phyloP scores from a whole-genome alignment of 1,140 invertebrate genomes.

The Eueides isabella region DNA sequence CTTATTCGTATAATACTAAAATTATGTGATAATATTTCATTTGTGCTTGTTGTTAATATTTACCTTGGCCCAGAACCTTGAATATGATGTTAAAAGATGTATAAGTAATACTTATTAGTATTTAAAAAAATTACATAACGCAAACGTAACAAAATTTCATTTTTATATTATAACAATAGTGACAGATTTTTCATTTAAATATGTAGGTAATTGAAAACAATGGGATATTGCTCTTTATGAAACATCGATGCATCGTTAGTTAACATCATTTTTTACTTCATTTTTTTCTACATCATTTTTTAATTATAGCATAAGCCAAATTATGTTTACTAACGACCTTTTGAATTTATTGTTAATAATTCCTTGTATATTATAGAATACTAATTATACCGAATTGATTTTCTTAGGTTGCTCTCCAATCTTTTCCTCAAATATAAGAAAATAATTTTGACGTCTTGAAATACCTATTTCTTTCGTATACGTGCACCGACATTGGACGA shows the following conservation, averaged over 20 bases:
- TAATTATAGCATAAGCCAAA: conserved; percentile 4
- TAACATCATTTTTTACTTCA: too few relatives aligned
- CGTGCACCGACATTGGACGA: conserved; percentile 35
- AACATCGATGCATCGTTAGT: background rate
- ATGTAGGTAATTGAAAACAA: background rate
- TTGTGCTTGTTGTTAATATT: conserved; percentile 32
- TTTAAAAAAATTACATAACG: background rate
- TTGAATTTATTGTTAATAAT: background rate
- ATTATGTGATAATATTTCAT: background rate
- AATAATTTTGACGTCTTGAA: background rate
- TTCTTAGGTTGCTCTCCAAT: background rate
- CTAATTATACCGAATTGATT: background rate
- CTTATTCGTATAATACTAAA: background rate
- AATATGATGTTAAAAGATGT: conserved; percentile 33
- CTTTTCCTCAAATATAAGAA: background rate
- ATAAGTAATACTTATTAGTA: conserved; percentile 9
- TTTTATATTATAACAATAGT: background rate
- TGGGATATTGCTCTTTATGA: background rate
- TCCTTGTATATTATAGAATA: too few relatives aligned
- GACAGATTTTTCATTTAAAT: background rate
- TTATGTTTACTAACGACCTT: background rate
- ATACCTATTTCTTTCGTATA: conserved; percentile 17
- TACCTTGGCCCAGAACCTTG: conserved; percentile 42
- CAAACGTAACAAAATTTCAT: background rate
- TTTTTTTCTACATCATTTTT: background rate